Base-by-base conservation (phyloP, 2,888 invertebrate species). In the Polydrusus tereticollis region DNA sequence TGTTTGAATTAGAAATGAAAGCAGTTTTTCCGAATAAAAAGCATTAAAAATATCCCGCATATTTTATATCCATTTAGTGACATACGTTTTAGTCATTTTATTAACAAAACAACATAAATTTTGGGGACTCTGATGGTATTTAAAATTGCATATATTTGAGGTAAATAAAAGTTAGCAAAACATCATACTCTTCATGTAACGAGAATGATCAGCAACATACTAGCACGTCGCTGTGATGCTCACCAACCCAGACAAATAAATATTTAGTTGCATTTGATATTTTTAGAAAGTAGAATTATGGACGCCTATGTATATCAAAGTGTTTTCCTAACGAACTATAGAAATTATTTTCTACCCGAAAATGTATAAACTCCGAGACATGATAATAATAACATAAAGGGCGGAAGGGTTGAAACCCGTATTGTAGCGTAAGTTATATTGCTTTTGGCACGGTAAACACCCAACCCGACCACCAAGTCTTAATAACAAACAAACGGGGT, bases 1-100 rank as follows among this genome's bases (percentile, higher is more conserved):
- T 79, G 76, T 79, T 78, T 77, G 75, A 76, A 77, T 78, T 80
- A 79, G 80, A 80, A 81, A 80, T 78, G 80, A 80, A 81, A 82
- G 66, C 41, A 66, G 66, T 66, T 69, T 64, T 69, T 71, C 57
- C 55, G 57, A 69, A 55, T 55, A 55, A 55, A 55, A 16, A 1
- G 29, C 69, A 69, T 69, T 63, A 69, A 69, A 69, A 69, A 63
- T 62, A 60, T 63, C 63, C 26, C 36, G 41, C 45, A 57, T 69
- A 69, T 63, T 69, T 68, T 67, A 67, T 59, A 60, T 55, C 18
- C 52, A 29, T 55, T 55, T 29, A 14, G 50, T 26, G 26, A 29
- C 29, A 29, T 29, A 7, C 7, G 7, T 29, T 29, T 5, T 7
- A 29, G 29, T 29, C 29, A 29, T 29, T 29, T 29, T 7, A 29